Base-by-base conservation (phyloP, 2,888 invertebrate genomes). In the Cephus runcator region DNA sequence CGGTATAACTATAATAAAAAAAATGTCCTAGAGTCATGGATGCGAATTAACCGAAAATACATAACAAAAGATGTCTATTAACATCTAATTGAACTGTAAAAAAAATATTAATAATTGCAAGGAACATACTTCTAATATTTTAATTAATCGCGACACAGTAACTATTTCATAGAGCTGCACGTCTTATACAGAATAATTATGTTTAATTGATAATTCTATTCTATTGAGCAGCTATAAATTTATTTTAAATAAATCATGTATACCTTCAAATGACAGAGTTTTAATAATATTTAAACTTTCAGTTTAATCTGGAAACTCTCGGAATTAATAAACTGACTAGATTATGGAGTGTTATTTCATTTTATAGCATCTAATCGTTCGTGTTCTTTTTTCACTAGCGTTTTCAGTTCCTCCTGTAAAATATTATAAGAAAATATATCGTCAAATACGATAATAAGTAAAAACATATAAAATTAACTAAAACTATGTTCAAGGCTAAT, bases 391-490 rank as follows among this genome's bases (percentile, higher is more conserved):
- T 92, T 90, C 0, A 95, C 92, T 75, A 96, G 87, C 0, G 92
- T 89, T 69, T 92, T 92, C 9, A 96, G 91, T 82, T 96, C 96
- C 15, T 94, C 94, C 95, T 95, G 89, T 12, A 83, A 85, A 78
- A 77, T 23, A 71, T 12, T 12, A 9, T 12, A 73, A 12, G 36
- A n/a, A n/a, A 69, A 23, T 56, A 56, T 56, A 40, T 40, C 6
- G 6, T 1, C 23, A 56, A 23, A 56, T 56, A 56, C 9, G 23
- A 56, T 23, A 23, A 23, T 56, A 56, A 23, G 56, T 56, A 40
- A 15, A 40, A 40, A 15, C 40, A 15, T 40, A 15, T 40, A 15
- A 40, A 15, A 15, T 40, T 40, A 40, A 40, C 40, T 40, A 6
- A 15, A 40, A 40, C 15, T 40, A 15, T 40, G 40, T 15, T 40